Evolutionary conservation across 2,888 invertebrate species (phyloP).

Genomic region (Osedax fenrisi): DNA sequence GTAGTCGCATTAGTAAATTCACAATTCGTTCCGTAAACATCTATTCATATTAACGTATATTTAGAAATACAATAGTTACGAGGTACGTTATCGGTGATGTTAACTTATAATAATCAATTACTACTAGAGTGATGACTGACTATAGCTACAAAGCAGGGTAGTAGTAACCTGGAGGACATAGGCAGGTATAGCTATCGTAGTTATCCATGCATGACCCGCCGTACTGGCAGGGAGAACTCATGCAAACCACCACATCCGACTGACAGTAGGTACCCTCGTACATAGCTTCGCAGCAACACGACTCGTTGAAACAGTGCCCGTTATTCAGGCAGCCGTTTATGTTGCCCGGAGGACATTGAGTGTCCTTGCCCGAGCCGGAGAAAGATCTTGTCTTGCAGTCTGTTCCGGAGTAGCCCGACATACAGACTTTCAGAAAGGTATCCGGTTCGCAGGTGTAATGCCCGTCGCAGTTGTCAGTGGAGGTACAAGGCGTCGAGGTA

Average conservation of each 20-base stretch:
- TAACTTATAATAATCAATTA: no score
- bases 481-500: not conserved
- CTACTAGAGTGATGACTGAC: no score
- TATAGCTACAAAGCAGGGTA: no score
- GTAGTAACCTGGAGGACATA: no score
- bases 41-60: not conserved
- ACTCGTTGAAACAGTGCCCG: slow-evolving; percentile 2
- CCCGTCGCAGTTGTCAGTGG: not conserved
- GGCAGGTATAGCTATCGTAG: no score
- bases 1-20: slow-evolving; percentile 3
- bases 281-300: not conserved
- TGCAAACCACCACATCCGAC: not conserved
- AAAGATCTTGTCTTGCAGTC: not conserved
- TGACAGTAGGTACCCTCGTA: not conserved
- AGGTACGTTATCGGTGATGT: no score
- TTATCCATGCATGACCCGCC: slow-evolving; percentile 3
- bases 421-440: not conserved
- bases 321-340: not conserved
- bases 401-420: not conserved
- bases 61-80: no score
- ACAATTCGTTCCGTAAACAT: not conserved
- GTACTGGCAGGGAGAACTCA: not conserved
- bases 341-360: not conserved
- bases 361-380: not conserved
- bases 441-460: not conserved